These are phyloP conservation scores for Sarcophaga rosellei DNA, from an alignment of 2,888 invertebrate species.

Conservation along the genomic window DNA sequence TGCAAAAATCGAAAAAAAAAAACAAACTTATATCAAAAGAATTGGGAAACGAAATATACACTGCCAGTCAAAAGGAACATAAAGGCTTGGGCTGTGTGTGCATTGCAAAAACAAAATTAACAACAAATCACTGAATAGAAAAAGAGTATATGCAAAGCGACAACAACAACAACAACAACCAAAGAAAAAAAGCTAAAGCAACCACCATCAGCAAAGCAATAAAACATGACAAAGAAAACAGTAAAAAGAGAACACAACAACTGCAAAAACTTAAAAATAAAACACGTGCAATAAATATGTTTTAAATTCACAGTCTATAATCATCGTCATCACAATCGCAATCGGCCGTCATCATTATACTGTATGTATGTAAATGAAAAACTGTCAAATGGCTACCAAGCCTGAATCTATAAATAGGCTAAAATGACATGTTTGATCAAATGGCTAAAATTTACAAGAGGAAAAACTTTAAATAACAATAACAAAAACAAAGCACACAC, in stretches of 20 bases:
- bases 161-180: conserved; percentile 14
- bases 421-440: conserved; percentile 56
- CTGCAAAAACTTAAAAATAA: conserved; percentile 33
- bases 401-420: conserved; percentile 59
- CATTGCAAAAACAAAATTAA: conserved; percentile 27
- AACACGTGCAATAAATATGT: conserved; percentile 76
- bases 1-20: background rate
- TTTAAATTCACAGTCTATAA: conserved; percentile 70
- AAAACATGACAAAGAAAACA: conserved; percentile 38
- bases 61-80: conserved; percentile 28
- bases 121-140: conserved; percentile 48
- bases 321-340: conserved; percentile 5
- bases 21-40: background rate
- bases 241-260: background rate
- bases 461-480: background rate
- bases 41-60: background rate
- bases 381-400: conserved; percentile 54
- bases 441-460: conserved; percentile 10
- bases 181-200: conserved; percentile 16
- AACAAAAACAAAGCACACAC: background rate
- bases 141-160: conserved; percentile 21
- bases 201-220: conserved; percentile 59
- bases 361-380: conserved; percentile 49
- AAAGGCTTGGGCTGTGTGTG: background rate
- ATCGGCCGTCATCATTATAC: conserved; percentile 30